These are phyloP conservation scores for Pipa parva DNA, from an alignment of 2,113 vertebrate species.

Conservation along the genomic window DNA sequence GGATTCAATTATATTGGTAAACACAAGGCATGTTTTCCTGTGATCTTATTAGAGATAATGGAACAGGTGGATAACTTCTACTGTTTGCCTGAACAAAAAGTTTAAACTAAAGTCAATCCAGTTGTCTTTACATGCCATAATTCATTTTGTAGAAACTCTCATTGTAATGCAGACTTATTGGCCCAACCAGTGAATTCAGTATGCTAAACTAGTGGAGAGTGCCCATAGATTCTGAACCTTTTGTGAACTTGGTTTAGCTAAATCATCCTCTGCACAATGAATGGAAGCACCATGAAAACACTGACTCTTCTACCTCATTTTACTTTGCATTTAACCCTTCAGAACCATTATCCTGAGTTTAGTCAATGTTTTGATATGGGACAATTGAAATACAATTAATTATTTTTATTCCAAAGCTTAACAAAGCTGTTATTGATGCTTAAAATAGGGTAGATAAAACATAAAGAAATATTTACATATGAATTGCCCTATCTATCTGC, in stretches of 20 bases:
- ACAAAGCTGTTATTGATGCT: no score
- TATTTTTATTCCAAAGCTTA: no score
- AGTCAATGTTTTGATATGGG: no score
- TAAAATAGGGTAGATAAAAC: no score
- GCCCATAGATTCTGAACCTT: not conserved
- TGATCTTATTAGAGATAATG: constrained; percentile 51
- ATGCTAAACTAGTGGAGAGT: not conserved
- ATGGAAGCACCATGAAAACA: constrained; percentile 2
- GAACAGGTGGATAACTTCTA: constrained; percentile 65
- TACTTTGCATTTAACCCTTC: not conserved
- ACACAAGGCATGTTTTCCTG: constrained; percentile 52
- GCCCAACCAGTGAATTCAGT: not conserved
- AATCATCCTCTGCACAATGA: constrained; percentile 5
- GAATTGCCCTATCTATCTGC: no score
- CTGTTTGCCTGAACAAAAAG: constrained; percentile 49
- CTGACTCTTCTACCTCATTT: not conserved
- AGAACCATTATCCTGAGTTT: no score
- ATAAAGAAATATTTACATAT: no score
- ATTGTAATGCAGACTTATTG: constrained; percentile 7
- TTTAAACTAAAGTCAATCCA: constrained; percentile 49
- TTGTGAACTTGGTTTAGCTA: constrained; percentile 22
- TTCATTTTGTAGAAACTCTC: constrained; percentile 15
- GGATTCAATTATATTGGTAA: constrained; percentile 60
- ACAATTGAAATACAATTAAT: no score
- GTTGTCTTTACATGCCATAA: constrained; percentile 43